Evolutionary conservation across 2,888 invertebrate genomes (phyloP), one percentile per base, ranked within the genome.

Genomic region (Linnaemya tessellans): DNA sequence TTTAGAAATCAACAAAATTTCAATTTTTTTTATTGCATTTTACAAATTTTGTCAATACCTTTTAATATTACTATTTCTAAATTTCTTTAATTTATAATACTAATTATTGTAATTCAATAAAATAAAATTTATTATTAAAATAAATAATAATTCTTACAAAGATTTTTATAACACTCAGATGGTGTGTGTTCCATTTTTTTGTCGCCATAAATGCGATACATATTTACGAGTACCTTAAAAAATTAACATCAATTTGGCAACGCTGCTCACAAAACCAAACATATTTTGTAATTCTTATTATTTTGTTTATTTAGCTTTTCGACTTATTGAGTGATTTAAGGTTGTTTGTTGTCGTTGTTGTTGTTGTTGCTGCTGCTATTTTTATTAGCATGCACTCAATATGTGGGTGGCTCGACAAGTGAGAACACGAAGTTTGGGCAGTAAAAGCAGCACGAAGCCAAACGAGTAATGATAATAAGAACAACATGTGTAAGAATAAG

Each of bases 401-500:
- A 58, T 77, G 82, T 84, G 84, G 80, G 74, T 84, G 80, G 70
- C 84, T 65, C 67, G 67, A 54, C n/a, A 80, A 80, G 68, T 73
- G 71, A 58, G 70, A 51, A 46, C 43, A 70, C n/a, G 62, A 73
- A 80, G n/a, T 41, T 9, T 25, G 20, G n/a, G 4, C 25, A 38
- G 43, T 58, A 51, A 64, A 71, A 35, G 38, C 20, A 60, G 22
- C 25, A 58, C 41, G 49, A 74, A 60, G 49, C 8, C 67, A 67
- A 41, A 56, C 65, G 54, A 43, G 43, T 49, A 25, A 25, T 65
- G 20, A 43, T 30, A 41, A 51, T 9, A 51, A 68, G 43, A 62
- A 60, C 35, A 75, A 70, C 67, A 65, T 41, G 38, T 10, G 38
- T 41, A 41, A 41, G 18, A n/a, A 51, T 54, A 20, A 41, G 11